A percentile compares a stretch with the other conserved stretches of the same genome.
Conservation (phyloP, 2,888 invertebrate species). For the Melikaiella ostensackeni region DNA sequence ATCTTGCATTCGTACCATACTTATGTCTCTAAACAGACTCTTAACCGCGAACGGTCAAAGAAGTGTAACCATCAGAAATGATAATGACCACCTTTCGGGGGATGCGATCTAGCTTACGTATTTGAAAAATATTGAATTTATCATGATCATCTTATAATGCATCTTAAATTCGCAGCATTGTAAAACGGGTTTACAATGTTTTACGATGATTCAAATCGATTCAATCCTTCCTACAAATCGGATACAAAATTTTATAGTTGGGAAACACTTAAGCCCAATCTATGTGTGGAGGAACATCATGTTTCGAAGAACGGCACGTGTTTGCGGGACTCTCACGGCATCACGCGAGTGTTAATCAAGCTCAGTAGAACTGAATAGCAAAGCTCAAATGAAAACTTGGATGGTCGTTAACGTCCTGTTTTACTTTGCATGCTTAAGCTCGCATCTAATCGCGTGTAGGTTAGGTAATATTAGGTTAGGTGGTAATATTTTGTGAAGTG, state of each 20-base stretch:
- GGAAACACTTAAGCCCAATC: background rate
- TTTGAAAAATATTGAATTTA: no score
- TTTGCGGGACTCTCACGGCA: constrained; percentile 12
- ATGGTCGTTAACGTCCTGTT: constrained; percentile 2
- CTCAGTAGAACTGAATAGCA: background rate
- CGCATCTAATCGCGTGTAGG: background rate
- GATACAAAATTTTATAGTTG: background rate
- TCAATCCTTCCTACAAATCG: background rate
- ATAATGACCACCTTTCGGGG: no score
- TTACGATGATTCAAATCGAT: background rate
- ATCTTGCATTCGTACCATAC: no score
- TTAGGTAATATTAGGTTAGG: background rate
- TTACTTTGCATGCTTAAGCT: constrained; percentile 6
- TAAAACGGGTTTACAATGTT: background rate
- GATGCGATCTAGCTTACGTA: no score
- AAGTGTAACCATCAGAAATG: no score
- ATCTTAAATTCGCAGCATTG: no score
- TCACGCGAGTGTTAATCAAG: background rate
- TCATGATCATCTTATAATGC: no score
- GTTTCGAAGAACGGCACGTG: constrained; percentile 9
- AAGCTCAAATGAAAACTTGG: background rate
- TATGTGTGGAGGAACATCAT: background rate
- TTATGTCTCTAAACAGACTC: no score
- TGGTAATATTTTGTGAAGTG: constrained; percentile 1
- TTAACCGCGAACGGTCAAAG: no score